A percentile compares a stretch with the other conserved stretches of the same genome.
These are phyloP conservation scores for Holothuria glaberrima DNA, from an alignment of 35 echinoderm and acorn worm species.

Conservation along the genomic window DNA sequence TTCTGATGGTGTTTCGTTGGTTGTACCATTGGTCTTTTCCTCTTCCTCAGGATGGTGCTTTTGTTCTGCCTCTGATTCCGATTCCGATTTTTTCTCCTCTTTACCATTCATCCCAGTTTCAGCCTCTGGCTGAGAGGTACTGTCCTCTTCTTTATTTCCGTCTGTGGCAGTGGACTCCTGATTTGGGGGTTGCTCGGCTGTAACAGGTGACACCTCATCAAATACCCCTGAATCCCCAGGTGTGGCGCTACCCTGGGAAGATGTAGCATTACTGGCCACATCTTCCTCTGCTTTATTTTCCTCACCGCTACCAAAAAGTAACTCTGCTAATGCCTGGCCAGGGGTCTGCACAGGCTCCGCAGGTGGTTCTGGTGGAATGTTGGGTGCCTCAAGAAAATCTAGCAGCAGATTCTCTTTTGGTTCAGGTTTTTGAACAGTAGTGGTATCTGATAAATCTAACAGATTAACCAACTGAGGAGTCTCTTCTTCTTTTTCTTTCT, in stretches of 20 bases:
- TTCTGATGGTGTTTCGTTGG: constrained; percentile 23
- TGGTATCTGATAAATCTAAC: constrained; percentile 70
- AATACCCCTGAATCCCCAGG: constrained; percentile 56
- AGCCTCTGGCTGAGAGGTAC: constrained; percentile 19
- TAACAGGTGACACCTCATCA: constrained; percentile 43
- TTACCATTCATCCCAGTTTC: constrained; percentile 25
- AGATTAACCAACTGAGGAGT: constrained; percentile 60
- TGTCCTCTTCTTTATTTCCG: constrained; percentile 18
- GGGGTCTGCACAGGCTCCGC: constrained; percentile 45
- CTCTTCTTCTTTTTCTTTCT: constrained; percentile 1
- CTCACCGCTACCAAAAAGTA: constrained; percentile 26
- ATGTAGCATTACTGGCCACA: constrained; percentile 38
- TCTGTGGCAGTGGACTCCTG: not conserved
- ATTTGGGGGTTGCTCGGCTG: not conserved
- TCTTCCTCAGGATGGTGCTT: not conserved
- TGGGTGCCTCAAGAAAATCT: constrained; percentile 52
- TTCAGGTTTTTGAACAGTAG: constrained; percentile 51
- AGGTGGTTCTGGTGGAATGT: constrained; percentile 24
- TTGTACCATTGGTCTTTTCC: not conserved
- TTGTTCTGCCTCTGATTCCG: constrained; percentile 8
- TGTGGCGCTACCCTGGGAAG: constrained; percentile 56
- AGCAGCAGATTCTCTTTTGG: constrained; percentile 62
- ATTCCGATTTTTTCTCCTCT: constrained; percentile 5
- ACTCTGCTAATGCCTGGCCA: constrained; percentile 52
- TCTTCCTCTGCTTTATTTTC: constrained; percentile 56